Evolutionary conservation across 2,888 invertebrate species (phyloP).

Genomic region (Ganaspis brasiliensis): DNA sequence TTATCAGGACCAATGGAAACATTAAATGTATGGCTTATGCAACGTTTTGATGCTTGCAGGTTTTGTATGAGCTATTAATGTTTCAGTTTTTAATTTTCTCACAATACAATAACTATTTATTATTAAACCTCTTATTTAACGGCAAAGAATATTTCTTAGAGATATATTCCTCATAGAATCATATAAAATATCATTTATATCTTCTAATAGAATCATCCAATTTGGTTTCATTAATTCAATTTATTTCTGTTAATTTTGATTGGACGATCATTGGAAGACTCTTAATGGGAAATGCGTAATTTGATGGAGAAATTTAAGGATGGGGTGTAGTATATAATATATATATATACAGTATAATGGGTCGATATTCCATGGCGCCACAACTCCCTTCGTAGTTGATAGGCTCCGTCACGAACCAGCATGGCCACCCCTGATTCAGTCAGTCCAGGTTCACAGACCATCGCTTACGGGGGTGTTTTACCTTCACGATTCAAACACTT

Average conservation of each 20-base stretch:
- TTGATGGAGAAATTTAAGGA: conserved; percentile 3
- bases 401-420: conserved; percentile 14
- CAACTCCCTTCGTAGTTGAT: conserved; percentile 10
- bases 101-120: no score
- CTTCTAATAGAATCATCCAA: no score
- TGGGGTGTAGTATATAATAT: background rate
- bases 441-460: conserved; percentile 32
- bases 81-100: no score
- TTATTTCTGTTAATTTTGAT: conserved; percentile 25
- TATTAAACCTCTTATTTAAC: no score
- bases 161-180: no score
- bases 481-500: conserved; percentile 4
- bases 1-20: no score
- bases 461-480: conserved; percentile 31
- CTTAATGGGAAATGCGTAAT: conserved; percentile 19
- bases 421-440: conserved; percentile 32
- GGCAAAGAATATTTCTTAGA: no score
- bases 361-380: conserved; percentile 41
- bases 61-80: no score
- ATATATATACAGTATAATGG: conserved; percentile 14
- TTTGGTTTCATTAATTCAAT: no score
- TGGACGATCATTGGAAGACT: background rate
- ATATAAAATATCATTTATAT: no score
- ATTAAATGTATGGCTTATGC: no score
- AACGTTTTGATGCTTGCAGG: no score